Conservation (phyloP, 1,140 invertebrate genomes). For the Orchesella cincta region DNA sequence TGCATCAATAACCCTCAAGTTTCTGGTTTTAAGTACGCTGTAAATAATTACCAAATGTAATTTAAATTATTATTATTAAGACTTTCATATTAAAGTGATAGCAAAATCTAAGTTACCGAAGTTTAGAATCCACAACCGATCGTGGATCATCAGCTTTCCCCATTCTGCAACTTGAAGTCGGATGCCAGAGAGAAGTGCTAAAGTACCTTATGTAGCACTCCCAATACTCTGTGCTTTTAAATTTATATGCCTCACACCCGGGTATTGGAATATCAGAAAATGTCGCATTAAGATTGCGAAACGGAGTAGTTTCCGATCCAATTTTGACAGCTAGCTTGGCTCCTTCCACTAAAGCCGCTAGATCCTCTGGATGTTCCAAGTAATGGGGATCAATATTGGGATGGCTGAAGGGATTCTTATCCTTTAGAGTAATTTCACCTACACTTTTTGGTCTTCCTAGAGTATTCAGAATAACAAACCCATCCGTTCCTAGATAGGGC, state of each 20-base stretch:
- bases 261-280: constrained; percentile 65
- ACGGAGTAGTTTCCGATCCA: constrained; percentile 21
- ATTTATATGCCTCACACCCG: constrained; percentile 71
- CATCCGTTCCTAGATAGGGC: constrained; percentile 24
- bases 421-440: constrained; percentile 39
- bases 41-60: constrained; percentile 7
- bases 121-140: constrained; percentile 67
- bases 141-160: constrained; percentile 64
- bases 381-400: constrained; percentile 45
- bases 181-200: constrained; percentile 77
- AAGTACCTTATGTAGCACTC: constrained; percentile 83
- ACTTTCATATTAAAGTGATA: background rate
- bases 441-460: constrained; percentile 37
- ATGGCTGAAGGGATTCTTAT: constrained; percentile 42
- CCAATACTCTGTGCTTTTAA: constrained; percentile 76
- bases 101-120: constrained; percentile 56
- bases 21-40: constrained; percentile 26
- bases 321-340: constrained; percentile 17
- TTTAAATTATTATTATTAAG: background rate
- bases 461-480: constrained; percentile 31
- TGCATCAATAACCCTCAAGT: constrained; percentile 60
- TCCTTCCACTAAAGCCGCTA: constrained; percentile 27
- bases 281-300: constrained; percentile 47
- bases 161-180: constrained; percentile 70
- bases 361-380: constrained; percentile 41